Evolutionary conservation across 1,140 invertebrate species (phyloP), one percentile per base, ranked within the genome.

Genomic region (Lutraria rhynchaena): DNA sequence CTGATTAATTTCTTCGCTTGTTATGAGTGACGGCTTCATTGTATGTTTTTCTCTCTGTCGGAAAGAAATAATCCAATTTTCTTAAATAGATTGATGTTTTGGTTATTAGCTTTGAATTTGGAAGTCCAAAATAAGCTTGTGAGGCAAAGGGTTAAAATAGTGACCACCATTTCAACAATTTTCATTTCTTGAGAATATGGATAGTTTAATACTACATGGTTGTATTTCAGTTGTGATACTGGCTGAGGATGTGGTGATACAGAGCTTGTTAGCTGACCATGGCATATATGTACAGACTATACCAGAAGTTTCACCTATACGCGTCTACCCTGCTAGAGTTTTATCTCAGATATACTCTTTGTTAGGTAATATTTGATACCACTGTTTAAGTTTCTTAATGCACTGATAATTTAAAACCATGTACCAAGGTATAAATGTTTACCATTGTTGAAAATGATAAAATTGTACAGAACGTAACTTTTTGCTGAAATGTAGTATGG

Each of bases 201-300:
- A 58, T 9, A 58, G 24, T 13, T 13, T 9, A n/a, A n/a, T n/a
- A n/a, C n/a, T n/a, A 65, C 33, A 29, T 65, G 11, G 15, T 24
- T 46, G 78, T 41, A 63, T 53, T 89, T 92, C 82, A 94, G 98
- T 99, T 82, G 98, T 99, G 2, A 97, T 99, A 87, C 93, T 99
- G 75, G 98, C 98, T 41, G 98, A 99, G 93, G 96, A 99, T 91
- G 94, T 94, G 81, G 95, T 96, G 82, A 98, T 99, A 33, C 94
- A 97, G 88, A 95, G 97, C 89, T 97, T 98, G 94, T 93, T 99
- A 69, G 94, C 95, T 11, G 95, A 96, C 85, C 96, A 98, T 92
- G 98, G 98, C 89, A 96, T 99, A 81, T 94, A 96, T 65, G 97
- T 99, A 1, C 98, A 99, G 94, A 99, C 98, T 0, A 95, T 99